Evolutionary conservation across 2,113 vertebrate species (phyloP).

Genomic region (Nothoprocta perdicaria): DNA sequence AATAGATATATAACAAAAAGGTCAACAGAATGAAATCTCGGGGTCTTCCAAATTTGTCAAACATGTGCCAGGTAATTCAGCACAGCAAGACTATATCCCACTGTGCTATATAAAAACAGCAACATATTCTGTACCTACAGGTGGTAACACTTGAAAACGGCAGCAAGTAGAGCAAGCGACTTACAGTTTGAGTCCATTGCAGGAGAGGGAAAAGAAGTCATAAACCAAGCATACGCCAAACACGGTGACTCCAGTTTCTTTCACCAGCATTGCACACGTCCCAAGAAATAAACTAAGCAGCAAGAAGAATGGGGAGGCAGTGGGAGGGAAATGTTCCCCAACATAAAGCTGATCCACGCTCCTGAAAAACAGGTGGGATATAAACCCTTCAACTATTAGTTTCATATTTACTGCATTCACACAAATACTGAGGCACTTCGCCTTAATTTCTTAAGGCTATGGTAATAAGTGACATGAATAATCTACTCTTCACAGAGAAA

Average conservation of each 20-base stretch:
- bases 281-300: conserved; percentile 89
- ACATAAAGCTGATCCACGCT: conserved; percentile 80
- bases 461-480: not conserved
- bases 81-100: not conserved
- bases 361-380: conserved; percentile 77
- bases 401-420: not conserved
- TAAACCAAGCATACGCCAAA: conserved; percentile 94
- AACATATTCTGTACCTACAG: not conserved
- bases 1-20: not conserved
- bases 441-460: not conserved
- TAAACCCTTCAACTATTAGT: not conserved
- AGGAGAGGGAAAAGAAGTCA: conserved; percentile 89
- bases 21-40: not conserved
- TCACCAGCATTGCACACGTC: conserved; percentile 96
- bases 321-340: conserved; percentile 81
- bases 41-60: not conserved
- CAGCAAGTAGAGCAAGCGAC: conserved; percentile 13
- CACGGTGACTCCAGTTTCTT: conserved; percentile 95
- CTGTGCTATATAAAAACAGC: not conserved
- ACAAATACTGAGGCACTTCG: not conserved
- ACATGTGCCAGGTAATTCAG: not conserved
- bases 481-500: not conserved
- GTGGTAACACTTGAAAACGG: not conserved
- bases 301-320: conserved; percentile 82
- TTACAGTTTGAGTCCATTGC: conserved; percentile 82